These are phyloP conservation scores for Philereme vetulata DNA, from an alignment of 2,888 invertebrate genomes.

Conservation along the genomic window DNA sequence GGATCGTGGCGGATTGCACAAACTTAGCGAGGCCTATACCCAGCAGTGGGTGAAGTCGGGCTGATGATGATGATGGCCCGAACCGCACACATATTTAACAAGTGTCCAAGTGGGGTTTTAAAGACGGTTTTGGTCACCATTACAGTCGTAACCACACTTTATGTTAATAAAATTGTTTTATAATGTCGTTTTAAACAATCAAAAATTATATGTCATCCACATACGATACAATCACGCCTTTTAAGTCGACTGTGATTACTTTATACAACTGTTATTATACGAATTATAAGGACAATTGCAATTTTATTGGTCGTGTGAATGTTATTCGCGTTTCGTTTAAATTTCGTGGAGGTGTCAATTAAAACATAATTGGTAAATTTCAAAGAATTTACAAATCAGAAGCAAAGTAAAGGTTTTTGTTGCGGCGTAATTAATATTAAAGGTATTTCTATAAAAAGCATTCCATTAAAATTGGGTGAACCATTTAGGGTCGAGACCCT, in stretches of 20 bases:
- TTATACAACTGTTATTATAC: conserved; percentile 31
- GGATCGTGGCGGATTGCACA: too few relatives aligned
- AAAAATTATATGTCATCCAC: conserved; percentile 15
- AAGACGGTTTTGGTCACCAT: conserved; percentile 7
- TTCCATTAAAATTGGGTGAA: too few relatives aligned
- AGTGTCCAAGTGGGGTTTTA: too few relatives aligned
- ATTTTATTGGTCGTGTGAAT: conserved; percentile 16
- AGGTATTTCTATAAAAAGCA: too few relatives aligned
- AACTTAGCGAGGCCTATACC: too few relatives aligned
- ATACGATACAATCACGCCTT: conserved; percentile 29
- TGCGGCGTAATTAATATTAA: too few relatives aligned
- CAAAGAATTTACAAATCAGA: too few relatives aligned
- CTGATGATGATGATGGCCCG: too few relatives aligned
- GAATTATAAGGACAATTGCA: conserved; percentile 24
- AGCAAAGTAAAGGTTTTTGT: too few relatives aligned
- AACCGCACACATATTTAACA: too few relatives aligned
- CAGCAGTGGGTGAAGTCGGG: too few relatives aligned
- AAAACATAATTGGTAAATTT: not conserved
- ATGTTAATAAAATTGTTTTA: conserved; percentile 14
- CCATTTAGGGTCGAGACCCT: too few relatives aligned
- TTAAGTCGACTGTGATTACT: conserved; percentile 29
- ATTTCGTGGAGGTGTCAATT: conserved; percentile 2
- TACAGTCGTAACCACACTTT: conserved; percentile 8
- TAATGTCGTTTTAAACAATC: conserved; percentile 22
- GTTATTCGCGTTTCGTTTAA: not conserved